Conservation (phyloP, 2,888 invertebrate genomes). For the Tetranychus truncatus region DNA sequence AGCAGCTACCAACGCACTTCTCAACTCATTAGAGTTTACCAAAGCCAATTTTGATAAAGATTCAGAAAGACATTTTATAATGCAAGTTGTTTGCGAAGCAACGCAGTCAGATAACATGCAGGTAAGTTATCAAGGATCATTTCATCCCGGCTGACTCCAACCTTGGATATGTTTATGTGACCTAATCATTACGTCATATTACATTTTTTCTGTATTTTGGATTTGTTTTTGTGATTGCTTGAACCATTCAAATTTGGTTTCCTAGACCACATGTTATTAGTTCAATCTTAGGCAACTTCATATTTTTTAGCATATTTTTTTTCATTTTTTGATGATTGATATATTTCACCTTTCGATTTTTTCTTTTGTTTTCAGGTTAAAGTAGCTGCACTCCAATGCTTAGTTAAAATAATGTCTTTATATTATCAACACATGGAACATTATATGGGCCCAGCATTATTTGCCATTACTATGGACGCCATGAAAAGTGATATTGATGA, state of each 20-base stretch:
- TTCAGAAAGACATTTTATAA: slow-evolving; percentile 90
- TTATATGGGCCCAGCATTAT: slow-evolving; percentile 93
- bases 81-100: slow-evolving; percentile 98
- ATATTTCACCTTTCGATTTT: background rate
- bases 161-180: no score
- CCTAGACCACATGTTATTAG: no score
- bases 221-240: no score
- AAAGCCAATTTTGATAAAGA: slow-evolving; percentile 95
- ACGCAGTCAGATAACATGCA: slow-evolving; percentile 46
- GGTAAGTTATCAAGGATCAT: slow-evolving; percentile 18
- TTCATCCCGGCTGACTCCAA: background rate
- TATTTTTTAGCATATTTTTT: no score
- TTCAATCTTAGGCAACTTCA: no score
- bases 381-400: slow-evolving; percentile 90
- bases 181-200: no score
- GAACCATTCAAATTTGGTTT: no score
- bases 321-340: no score
- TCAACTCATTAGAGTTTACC: slow-evolving; percentile 95
- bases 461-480: slow-evolving; percentile 91
- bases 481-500: slow-evolving; percentile 95
- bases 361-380: slow-evolving; percentile 43
- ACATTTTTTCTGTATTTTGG: no score
- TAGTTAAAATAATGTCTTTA: slow-evolving; percentile 90
- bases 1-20: slow-evolving; percentile 86
- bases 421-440: slow-evolving; percentile 99